Base-by-base conservation (phyloP, 2,113 vertebrate species). In the Oophaga pumilio region DNA sequence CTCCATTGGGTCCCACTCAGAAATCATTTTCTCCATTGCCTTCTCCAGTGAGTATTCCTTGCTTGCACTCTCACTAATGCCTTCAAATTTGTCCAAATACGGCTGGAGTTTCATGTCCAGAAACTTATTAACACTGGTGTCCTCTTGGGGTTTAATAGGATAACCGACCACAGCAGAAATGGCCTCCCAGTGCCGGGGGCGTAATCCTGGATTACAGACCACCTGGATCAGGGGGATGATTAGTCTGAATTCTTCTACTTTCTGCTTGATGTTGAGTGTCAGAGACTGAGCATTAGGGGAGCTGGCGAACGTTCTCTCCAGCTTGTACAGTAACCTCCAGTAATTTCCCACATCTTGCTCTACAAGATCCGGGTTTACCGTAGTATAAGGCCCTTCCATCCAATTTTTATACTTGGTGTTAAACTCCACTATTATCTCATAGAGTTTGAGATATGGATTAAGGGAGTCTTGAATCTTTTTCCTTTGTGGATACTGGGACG, bases 21-120 rank as follows among this genome's bases (percentile, higher is more conserved):
- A 82, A 11, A 90, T 90, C 97, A 97, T 98, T 90, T 96, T 96
- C 62, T 92, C 95, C 95, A 98, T 91, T 90, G 95, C 92, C 89
- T 97, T 97, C 85, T 97, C 96, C 66, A 97, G 90, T 0, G 94
- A 96, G 90, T 96, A 89, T 57, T 97, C 96, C 89, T 97, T 97
- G 91, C 95, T 96, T 52, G 97, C 95, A 17, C 92, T 88, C 92
- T 97, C 96, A 71, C 96, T 97, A 66, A 97, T 93, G n/a, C 86
- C 73, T 91, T 98, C 95, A 17, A 96, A 95, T 68, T 87, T 91
- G 68, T 91, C 90, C 76, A 97, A 89, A 89, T 92, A 95, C 0
- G 91, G 85, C 15, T 96, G 94, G 71, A 99, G 94, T 26, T 91
- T 57, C 93, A 97, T 90, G 22, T 95, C 93, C 43, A 98, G 78